Evolutionary conservation across 1,140 invertebrate genomes (phyloP), one percentile per base, ranked within the genome.

Genomic region (Monomorium pharaonis): DNA sequence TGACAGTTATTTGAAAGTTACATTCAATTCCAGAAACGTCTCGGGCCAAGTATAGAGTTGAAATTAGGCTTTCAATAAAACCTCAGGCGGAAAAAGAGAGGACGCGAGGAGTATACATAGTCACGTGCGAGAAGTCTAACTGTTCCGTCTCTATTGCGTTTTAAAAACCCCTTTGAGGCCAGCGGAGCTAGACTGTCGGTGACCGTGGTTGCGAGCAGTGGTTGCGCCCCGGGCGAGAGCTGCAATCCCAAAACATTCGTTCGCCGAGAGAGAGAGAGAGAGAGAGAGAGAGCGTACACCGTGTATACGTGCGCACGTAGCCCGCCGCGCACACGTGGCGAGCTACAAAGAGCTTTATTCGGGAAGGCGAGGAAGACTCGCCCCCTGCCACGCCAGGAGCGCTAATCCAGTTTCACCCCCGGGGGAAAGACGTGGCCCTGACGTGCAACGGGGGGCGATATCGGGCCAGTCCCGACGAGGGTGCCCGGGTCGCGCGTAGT

Each of bases 331-430:
- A 51, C 88, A 89, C 88, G 87, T 89, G 88, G 85, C 88, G 77
- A 54, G 54, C 51, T 83, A 89, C 88, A 88, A 89, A 89, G 88
- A 89, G 84, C 77, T n/a, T n/a, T n/a, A 83, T 86, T 83, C 75
- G 58, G 89, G 91, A 89, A 81, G 87, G 87, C 87, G 84, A 77
- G 65, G 91, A 94, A 94, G 92, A 93, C 93, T 93, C 91, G 86
- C 84, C 90, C n/a, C 88, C 83, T 72, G 85, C 89, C 86, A 84
- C 75, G 85, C 83, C 89, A 78, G 81, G 83, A 92, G 86, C 91
- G 91, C 89, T 94, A 95, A 94, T 95, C 93, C 91, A 91, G 86
- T 91, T 87, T 93, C 42, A 88, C 92, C 92, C 85, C 78, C 87
- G 86, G 85, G 92, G 90, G 86, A 88, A 81, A 87, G 90, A 91